Percentiles rank a stretch among this genome's conserved stretches.
Conservation (phyloP, 2,113 vertebrate genomes). For the Phyllostomus hastatus region DNA sequence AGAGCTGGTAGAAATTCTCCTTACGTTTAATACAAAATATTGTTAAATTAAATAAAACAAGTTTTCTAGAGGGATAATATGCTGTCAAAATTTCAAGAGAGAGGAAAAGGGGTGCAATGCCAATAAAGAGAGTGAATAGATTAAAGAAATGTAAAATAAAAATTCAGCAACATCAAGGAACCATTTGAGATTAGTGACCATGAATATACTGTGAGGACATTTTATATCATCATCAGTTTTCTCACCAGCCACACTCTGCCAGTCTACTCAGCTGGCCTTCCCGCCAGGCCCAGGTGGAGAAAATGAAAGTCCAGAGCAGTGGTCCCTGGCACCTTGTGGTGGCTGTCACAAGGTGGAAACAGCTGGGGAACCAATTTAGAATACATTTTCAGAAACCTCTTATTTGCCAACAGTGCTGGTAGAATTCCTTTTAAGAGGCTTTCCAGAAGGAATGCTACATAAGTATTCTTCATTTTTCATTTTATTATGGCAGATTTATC, state of each 20-base stretch:
- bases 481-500: conserved; percentile 41
- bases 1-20: neutral
- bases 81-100: neutral
- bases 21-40: neutral
- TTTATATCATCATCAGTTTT: neutral
- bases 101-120: neutral
- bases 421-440: conserved; percentile 13
- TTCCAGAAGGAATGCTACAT: conserved; percentile 39
- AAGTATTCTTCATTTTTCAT: conserved; percentile 36
- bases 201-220: neutral
- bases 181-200: neutral
- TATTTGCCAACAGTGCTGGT: conserved; percentile 10
- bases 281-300: neutral
- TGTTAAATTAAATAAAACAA: neutral
- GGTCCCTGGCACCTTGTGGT: neutral
- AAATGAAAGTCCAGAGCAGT: no score
- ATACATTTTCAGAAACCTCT: neutral
- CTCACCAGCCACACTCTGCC: neutral
- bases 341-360: neutral
- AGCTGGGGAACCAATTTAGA: neutral
- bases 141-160: neutral
- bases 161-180: neutral
- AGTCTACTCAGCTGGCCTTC: neutral
- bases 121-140: neutral
- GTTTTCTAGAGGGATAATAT: neutral